Base-by-base conservation (phyloP, 2,888 invertebrate species). In the Sphecodes monilicornis region DNA sequence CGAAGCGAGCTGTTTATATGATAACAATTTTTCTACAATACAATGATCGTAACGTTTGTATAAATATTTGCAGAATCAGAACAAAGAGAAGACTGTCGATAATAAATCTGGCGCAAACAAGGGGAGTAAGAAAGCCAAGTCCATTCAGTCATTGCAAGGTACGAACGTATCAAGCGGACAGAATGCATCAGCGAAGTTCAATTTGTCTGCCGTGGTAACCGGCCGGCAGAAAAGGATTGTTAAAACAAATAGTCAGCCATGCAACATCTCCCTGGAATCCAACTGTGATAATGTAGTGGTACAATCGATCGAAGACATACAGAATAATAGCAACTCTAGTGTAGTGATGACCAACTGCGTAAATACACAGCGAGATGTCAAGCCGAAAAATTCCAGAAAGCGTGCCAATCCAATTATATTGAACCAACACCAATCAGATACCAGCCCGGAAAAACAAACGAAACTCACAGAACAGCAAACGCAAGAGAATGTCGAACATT, bases 271-370 rank as follows among this genome's bases (percentile, higher is more conserved):
- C 86, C 92, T 92, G 87, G 93, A 94, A 92, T 92, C 92, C 86
- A 94, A 94, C 94, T 94, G 94, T 94, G 94, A 94, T 94, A 94
- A 93, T 90, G 86, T 92, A 92, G 90, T 91, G 90, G 90, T 92
- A 91, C 91, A 92, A 91, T 91, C 91, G 89, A 90, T 90, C 79
- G 92, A 92, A 82, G 90, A 90, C 72, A 86, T 89, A 79, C 89
- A 89, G 88, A 92, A 81, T 89, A 91, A 91, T 91, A 91, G 89
- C 85, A 88, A 88, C 79, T 77, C 90, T 88, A 91, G 88, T 88
- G 84, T 89, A 89, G 89, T 88, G 83, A 86, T 88, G 82, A 91
- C 81, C 88, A 90, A 86, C 80, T 85, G 84, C 85, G 87, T 82
- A 29, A 88, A 84, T 84, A 78, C 81, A 79, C 90, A 90, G 88